Conservation (phyloP, 2,888 invertebrate species). For the Philonicus albiceps region DNA sequence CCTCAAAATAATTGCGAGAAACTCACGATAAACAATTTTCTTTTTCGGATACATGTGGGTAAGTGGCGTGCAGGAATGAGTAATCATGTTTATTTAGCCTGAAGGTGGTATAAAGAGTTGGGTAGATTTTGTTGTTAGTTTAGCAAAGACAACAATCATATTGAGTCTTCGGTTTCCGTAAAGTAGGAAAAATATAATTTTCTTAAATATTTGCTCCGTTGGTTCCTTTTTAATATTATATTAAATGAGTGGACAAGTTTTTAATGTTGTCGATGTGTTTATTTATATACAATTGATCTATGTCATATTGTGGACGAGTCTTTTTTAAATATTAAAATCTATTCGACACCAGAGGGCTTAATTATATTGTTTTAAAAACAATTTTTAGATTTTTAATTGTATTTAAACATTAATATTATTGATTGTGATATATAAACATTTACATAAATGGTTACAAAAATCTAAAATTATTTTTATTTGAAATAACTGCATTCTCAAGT, state of each 20-base stretch:
- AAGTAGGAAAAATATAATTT: neutral
- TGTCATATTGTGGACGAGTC: neutral
- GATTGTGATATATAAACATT: neutral
- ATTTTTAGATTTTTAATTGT: neutral
- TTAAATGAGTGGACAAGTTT: neutral
- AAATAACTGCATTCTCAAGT: neutral
- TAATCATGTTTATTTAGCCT: neutral
- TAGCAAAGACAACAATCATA: neutral
- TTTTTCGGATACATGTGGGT: slow-evolving; percentile 61
- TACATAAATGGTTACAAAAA: neutral
- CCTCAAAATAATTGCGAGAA: slow-evolving; percentile 63
- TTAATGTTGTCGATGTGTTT: neutral
- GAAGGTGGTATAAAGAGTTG: neutral
- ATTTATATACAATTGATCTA: neutral
- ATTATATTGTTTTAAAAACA: neutral
- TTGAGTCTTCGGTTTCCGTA: neutral
- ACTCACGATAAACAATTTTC: slow-evolving; percentile 52
- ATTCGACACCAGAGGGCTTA: neutral
- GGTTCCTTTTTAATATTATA: neutral
- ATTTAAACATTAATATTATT: neutral
- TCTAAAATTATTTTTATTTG: neutral
- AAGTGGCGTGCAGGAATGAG: slow-evolving; percentile 48
- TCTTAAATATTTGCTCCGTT: neutral
- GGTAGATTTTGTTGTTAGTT: neutral
- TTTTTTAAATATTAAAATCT: neutral